Base-by-base conservation (phyloP, 37 sponge, comb jelly and placozoan genomes). In the Bolinopsis microptera region DNA sequence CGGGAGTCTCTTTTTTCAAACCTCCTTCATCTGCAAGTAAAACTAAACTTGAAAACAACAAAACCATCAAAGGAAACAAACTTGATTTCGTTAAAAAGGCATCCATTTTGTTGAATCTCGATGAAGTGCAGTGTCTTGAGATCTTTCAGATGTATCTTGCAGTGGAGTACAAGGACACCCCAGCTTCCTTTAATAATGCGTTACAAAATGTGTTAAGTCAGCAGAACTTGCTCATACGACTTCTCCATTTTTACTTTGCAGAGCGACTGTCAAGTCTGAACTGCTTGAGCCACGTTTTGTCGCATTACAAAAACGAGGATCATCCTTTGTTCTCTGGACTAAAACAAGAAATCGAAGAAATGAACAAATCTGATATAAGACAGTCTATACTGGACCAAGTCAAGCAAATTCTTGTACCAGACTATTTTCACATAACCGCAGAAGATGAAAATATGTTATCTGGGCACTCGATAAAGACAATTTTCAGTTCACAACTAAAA, bases 371-470 rank as follows among this genome's bases (percentile, higher is more conserved):
- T 24, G 61, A 41, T 86, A 24, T 86, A 23, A 9, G 90, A 34
- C 13, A 41, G 1, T 86, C 90, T 24, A 39, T 86, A 22, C 61
- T 41, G 1, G 30, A 86, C 61, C 90, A 86, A 40, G 39, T 86
- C n/a, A 86, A 86, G 31, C 25, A 35, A 22, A 40, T 86, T 27
- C 61, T 86, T 2, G 61, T 41, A 2, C 90, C 90, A 3, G 90
- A 86, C 25, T 86, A 86, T 34, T 86, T 86, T 41, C 41, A 86
- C 28, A 86, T 86, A 1, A 33, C 90, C 39, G 61, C 61, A 0
- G 90, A 86, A 86, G 90, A 86, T 86, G 90, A 86, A 27, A 86
- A 24, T 27, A 86, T 86, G 90, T 41, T 86, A 27, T 41, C 90
- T 9, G 90, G 61, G 0, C n/a, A 41, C 31, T 24, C 27, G 0